Conservation (phyloP, 2,113 vertebrate genomes). For the Galeopterus variegatus region DNA sequence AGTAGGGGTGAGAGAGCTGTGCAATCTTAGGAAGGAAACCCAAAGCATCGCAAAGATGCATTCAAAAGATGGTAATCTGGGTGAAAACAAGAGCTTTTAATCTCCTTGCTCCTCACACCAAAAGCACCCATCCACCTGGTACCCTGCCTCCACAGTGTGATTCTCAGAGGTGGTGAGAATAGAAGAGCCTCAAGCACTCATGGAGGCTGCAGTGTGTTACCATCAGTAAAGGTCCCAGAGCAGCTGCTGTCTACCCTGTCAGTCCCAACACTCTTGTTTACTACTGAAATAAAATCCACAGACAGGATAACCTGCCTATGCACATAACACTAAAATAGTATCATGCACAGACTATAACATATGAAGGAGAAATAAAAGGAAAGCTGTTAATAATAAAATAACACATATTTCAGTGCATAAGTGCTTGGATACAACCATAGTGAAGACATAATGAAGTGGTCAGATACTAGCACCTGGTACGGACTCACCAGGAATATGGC, state of each 20-base stretch:
- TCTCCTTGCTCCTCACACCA: not conserved
- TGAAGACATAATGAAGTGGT: not conserved
- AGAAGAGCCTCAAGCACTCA: too few relatives aligned
- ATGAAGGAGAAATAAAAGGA: not conserved
- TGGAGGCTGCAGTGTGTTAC: not conserved
- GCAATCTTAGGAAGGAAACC: not conserved
- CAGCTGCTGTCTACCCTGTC: not conserved
- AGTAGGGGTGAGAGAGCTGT: not conserved
- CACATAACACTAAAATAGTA: not conserved
- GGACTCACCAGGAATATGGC: not conserved
- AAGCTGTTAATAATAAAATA: not conserved
- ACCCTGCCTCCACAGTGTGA: too few relatives aligned
- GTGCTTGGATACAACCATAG: not conserved
- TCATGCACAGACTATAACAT: not conserved
- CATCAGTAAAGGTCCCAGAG: not conserved
- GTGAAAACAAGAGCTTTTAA: not conserved
- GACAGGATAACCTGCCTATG: not conserved
- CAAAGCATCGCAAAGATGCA: not conserved
- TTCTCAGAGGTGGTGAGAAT: not conserved
- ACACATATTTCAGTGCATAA: not conserved
- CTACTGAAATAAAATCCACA: not conserved
- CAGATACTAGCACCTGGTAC: not conserved
- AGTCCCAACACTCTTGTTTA: not conserved
- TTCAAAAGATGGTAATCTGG: not conserved
- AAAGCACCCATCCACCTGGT: not conserved